These are phyloP conservation scores for Siphamia tubifer DNA, from an alignment of 2,113 vertebrate genomes.

Conservation along the genomic window DNA sequence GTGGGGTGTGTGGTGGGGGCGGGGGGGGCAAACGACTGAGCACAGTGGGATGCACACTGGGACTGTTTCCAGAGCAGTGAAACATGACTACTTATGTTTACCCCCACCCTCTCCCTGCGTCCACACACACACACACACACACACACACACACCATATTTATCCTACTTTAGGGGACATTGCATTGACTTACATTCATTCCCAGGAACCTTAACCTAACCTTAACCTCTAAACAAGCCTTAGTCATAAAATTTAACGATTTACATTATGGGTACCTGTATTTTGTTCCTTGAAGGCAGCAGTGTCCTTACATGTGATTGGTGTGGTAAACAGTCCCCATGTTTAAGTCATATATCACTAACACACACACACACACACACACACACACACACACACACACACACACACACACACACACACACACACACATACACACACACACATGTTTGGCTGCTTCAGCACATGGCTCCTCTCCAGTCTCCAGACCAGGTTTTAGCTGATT, in stretches of 20 bases:
- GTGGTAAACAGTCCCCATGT: too few species aligned
- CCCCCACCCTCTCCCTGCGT: not conserved
- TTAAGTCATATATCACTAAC: too few species aligned
- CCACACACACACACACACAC: constrained; percentile 1
- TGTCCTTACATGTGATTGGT: too few species aligned
- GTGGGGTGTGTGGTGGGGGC: not conserved
- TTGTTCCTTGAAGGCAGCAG: too few species aligned
- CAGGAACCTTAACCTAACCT: too few species aligned
- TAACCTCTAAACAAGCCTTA: too few species aligned
- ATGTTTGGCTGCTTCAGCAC: not conserved
- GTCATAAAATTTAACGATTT: too few species aligned
- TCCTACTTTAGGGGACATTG: too few species aligned
- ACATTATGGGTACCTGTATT: too few species aligned
- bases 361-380: constrained; percentile 1
- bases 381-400: not conserved
- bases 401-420: not conserved
- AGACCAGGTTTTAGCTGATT: constrained; percentile 74
- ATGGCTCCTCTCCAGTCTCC: constrained; percentile 75
- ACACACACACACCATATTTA: too few species aligned
- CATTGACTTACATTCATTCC: too few species aligned
- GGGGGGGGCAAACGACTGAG: not conserved
- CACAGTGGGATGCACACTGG: constrained; percentile 23
- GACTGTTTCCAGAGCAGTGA: constrained; percentile 26
- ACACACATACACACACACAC: not conserved
- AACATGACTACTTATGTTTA: constrained; percentile 45